phyloP scores from a whole-genome alignment of 2,113 vertebrate genomes.

The Pelvicachromis taeniatus region DNA sequence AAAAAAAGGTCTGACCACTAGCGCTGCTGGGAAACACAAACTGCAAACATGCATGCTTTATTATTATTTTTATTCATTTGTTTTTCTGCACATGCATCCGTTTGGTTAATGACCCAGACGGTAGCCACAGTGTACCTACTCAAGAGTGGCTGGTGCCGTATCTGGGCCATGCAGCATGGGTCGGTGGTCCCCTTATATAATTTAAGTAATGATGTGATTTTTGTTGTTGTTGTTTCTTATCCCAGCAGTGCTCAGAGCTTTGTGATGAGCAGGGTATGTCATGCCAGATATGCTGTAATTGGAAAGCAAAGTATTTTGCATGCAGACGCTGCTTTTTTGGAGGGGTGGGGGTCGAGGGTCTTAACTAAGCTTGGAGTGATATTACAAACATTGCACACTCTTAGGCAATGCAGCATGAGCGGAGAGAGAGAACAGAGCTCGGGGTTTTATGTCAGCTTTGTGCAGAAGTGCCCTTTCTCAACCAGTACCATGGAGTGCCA shows the following conservation, averaged over 20 bases:
- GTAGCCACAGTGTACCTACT: background rate
- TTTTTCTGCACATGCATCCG: conserved; percentile 22
- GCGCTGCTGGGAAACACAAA: conserved; percentile 46
- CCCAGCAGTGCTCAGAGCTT: conserved; percentile 1
- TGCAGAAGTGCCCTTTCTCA: background rate
- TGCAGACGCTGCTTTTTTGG: background rate
- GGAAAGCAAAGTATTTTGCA: conserved; percentile 24
- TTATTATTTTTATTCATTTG: background rate
- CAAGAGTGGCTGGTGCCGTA: background rate
- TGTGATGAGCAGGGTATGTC: conserved; percentile 1
- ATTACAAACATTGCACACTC: conserved; percentile 1
- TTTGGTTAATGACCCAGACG: conserved; percentile 5
- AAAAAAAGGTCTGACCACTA: conserved; percentile 26
- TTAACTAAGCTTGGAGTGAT: background rate
- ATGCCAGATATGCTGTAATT: conserved; percentile 14
- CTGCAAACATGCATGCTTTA: conserved; percentile 31
- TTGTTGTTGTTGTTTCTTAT: background rate
- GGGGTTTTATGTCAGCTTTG: conserved; percentile 1
- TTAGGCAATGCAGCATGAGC: background rate
- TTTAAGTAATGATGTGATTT: conserved; percentile 37
- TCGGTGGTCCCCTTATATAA: conserved; percentile 58
- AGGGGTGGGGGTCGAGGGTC: background rate
- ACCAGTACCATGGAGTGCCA: conserved; percentile 28
- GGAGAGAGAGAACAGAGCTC: background rate
- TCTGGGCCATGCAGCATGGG: conserved; percentile 37